phyloP scores from a whole-genome alignment of 2,797 vertebrate species.

The Leptodactylus fallax region DNA sequence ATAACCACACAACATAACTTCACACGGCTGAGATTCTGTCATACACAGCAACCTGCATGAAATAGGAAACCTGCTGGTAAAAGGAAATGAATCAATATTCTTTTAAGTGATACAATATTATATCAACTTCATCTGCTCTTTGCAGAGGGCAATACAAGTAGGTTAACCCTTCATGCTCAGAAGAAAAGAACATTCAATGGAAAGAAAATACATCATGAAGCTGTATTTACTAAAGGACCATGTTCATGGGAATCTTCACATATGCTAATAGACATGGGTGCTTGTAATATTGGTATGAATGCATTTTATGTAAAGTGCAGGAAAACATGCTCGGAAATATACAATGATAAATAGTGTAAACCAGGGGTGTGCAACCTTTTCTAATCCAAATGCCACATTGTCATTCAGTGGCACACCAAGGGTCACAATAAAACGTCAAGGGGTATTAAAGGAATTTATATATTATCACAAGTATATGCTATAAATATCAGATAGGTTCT shows the following conservation, averaged over 20 bases:
- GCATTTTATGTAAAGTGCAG: too few species aligned
- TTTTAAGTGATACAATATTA: constrained; percentile 63
- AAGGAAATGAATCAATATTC: constrained; percentile 48
- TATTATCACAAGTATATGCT: too few species aligned
- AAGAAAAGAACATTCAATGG: not conserved
- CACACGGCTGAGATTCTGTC: constrained; percentile 23
- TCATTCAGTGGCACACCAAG: too few species aligned
- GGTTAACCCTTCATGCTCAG: constrained; percentile 23
- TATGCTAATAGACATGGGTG: not conserved
- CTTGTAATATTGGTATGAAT: not conserved
- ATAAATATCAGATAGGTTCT: too few species aligned
- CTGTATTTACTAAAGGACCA: not conserved
- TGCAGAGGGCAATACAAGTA: constrained; percentile 39
- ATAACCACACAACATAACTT: constrained; percentile 55
- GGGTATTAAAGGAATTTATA: too few species aligned
- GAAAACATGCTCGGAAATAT: not conserved
- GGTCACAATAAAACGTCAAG: too few species aligned
- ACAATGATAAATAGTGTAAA: not conserved
- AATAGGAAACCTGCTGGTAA: constrained; percentile 61
- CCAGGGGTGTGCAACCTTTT: too few species aligned
- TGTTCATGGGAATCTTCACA: not conserved
- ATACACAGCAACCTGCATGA: constrained; percentile 21
- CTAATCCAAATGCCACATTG: too few species aligned
- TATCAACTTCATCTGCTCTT: constrained; percentile 51
- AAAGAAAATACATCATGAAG: not conserved